Base-by-base conservation (phyloP, 2,797 vertebrate genomes). In the Chloroceryle inda region DNA sequence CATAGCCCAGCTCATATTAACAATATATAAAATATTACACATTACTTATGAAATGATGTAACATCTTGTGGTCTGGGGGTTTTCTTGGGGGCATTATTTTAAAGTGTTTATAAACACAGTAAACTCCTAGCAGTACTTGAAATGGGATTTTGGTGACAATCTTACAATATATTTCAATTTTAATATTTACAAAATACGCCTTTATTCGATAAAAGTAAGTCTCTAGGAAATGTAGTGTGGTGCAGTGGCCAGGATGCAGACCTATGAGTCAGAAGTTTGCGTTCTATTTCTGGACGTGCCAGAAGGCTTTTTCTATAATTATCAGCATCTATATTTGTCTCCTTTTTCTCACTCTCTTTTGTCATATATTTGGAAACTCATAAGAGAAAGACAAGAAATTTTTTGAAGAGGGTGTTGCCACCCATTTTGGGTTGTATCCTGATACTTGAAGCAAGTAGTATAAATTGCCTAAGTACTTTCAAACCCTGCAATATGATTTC, bases 251-350 rank as follows among this genome's bases (percentile, higher is more conserved):
- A 79, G 74, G 84, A 94, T 91, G 68, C 84, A 95, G 92, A 94
- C 85, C 76, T 92, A 88, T 96, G 95, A 94, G 76, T 96, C 89
- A 94, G 88, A 96, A 95, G 69, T 90, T 88, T 94, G 66, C 3
- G 0, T 94, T 91, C 95, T 96, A 94, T 94, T 95, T 92, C 52
- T 94, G 82, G 92, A 81, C 0, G 0, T 94, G 87, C 91, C 94
- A 96, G 94, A 97, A 96, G 92, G 96, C 82, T 88, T 94, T 88
- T 95, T 84, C 95, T 95, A 92, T 94, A 96, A 91, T 95, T 96
- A 94, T 59, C 91, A 84, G 47, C 75, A 63, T 88, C 95, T 96
- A 88, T 91, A 92, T 96, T 96, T 94, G 56, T 91, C 75, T 75
- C 77, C 64, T 87, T 93, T 94, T 89, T 31, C 45, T 85, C 13